phyloP scores from a whole-genome alignment of 2,797 vertebrate genomes.

The Astyanax mexicanus region DNA sequence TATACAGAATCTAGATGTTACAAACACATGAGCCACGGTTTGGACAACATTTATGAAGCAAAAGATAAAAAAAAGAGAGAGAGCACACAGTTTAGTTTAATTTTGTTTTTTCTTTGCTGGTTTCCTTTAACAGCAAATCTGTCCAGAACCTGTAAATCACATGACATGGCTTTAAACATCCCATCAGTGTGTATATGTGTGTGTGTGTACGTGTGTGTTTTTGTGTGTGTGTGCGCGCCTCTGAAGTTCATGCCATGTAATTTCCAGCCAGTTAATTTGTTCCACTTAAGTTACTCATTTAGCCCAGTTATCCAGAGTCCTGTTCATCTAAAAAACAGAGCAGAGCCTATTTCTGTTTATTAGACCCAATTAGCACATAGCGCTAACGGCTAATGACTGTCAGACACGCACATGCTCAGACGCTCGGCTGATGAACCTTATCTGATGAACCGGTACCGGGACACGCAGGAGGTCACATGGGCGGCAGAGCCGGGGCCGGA shows the following conservation, averaged over 20 bases:
- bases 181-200: neutral
- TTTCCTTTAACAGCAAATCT: neutral
- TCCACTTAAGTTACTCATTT: constrained; percentile 7
- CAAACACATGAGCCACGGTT: too few relatives aligned
- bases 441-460: neutral
- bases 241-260: constrained; percentile 1
- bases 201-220: neutral
- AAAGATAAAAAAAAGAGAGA: neutral
- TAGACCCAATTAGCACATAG: constrained; percentile 14
- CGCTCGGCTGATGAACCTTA: neutral
- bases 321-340: neutral
- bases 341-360: constrained; percentile 6
- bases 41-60: too few relatives aligned
- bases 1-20: too few relatives aligned
- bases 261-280: constrained; percentile 22
- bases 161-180: neutral
- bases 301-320: neutral
- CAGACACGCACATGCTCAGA: neutral
- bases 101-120: too few relatives aligned
- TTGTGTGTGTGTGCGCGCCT: neutral
- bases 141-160: neutral
- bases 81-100: too few relatives aligned
- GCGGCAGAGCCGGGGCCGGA: neutral
- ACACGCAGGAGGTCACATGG: constrained; percentile 4
- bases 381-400: neutral